A percentile compares a stretch with the other conserved stretches of the same genome.
Evolutionary conservation across 2,113 vertebrate genomes (phyloP).

Genomic region (Bufo gargarizans): DNA sequence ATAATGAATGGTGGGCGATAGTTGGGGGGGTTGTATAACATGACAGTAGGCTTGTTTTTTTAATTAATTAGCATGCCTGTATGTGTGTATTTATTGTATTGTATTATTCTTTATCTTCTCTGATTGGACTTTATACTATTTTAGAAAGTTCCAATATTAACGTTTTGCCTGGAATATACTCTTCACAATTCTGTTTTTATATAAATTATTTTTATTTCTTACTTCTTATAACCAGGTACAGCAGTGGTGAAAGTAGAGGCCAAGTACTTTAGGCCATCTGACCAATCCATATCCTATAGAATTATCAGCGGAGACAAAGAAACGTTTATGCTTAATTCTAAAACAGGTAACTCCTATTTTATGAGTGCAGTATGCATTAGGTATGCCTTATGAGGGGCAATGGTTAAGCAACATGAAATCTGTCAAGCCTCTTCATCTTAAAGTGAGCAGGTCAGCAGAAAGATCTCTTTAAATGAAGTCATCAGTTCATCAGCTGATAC

Average conservation of each 20-base stretch:
- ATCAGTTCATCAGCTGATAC: too few species aligned
- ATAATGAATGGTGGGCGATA: too few species aligned
- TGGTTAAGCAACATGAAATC: neutral
- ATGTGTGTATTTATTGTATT: neutral
- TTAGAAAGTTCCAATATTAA: neutral
- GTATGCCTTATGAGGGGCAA: neutral
- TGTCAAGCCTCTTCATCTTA: neutral
- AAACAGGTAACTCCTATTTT: conserved; percentile 76
- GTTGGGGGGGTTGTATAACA: too few species aligned
- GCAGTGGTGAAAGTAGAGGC: conserved; percentile 81
- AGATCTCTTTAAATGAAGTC: too few species aligned
- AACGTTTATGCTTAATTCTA: conserved; percentile 76
- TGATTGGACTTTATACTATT: neutral
- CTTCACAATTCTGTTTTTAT: neutral
- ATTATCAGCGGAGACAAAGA: conserved; percentile 81
- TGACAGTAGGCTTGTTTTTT: neutral
- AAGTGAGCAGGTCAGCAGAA: neutral
- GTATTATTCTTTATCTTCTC: neutral
- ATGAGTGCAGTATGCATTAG: neutral
- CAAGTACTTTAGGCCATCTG: conserved; percentile 65
- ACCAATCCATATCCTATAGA: conserved; percentile 76
- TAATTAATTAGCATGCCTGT: neutral
- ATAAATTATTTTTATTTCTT: neutral
- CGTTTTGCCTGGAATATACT: neutral
- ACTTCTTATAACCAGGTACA: conserved; percentile 73